phyloP scores from a whole-genome alignment of 2,113 vertebrate genomes.

The Trematocara nigrifrons region DNA sequence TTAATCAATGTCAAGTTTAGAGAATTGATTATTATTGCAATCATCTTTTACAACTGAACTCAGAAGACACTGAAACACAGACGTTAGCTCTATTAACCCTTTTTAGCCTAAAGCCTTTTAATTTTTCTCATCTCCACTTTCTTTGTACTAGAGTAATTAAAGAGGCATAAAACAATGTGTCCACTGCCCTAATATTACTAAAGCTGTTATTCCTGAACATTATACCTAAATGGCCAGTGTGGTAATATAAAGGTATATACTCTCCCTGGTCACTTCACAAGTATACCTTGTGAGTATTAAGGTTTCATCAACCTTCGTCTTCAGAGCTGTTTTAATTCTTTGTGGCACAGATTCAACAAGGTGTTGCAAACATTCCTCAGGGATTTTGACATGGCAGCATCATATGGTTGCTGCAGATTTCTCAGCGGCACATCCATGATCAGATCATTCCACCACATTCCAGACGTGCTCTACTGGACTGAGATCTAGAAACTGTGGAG shows the following conservation, averaged over 20 bases:
- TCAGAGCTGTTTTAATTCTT: not conserved
- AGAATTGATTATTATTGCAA: not conserved
- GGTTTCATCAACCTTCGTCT: not conserved
- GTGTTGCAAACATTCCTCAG: not conserved
- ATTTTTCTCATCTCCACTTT: not conserved
- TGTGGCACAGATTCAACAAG: not conserved
- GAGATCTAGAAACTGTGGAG: not conserved
- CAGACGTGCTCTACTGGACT: not conserved
- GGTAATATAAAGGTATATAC: not conserved
- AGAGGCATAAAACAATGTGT: not conserved
- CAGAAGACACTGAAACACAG: not conserved
- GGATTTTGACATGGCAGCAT: not conserved
- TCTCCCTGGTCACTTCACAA: not conserved
- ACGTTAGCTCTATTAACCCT: not conserved
- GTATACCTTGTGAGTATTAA: not conserved
- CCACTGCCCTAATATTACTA: not conserved
- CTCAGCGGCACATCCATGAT: not conserved
- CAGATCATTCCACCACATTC: not conserved
- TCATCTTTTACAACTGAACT: not conserved
- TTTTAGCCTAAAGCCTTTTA: not conserved
- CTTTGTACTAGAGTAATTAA: not conserved
- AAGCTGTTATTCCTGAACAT: not conserved
- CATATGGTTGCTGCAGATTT: not conserved
- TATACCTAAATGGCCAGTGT: not conserved
- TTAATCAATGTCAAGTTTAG: not conserved